Evolutionary conservation across 2,113 vertebrate genomes (phyloP).

Genomic region (Nymphicus hollandicus): DNA sequence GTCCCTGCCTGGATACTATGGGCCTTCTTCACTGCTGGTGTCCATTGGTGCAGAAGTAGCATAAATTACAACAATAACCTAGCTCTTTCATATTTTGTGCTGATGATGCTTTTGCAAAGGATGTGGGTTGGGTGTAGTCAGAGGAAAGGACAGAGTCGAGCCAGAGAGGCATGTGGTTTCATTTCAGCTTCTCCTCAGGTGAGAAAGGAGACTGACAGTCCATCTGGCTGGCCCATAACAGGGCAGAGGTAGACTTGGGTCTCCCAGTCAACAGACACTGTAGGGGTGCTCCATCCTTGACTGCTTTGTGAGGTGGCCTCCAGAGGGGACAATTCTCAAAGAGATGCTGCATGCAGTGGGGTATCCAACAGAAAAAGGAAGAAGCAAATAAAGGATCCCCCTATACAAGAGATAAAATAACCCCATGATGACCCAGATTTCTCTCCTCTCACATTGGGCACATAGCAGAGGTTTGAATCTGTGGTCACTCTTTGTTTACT

Average conservation of each 20-base stretch:
- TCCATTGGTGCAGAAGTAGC: not conserved
- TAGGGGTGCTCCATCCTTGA: not conserved
- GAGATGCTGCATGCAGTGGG: fast-evolving
- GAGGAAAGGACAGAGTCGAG: not conserved
- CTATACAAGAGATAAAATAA: not conserved
- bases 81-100: not conserved
- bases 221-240: not conserved
- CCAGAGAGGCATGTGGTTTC: not conserved
- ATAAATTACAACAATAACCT: not conserved
- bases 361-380: not conserved
- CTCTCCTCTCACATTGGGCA: not conserved
- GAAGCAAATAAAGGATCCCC: not conserved
- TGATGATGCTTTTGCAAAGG: conserved; percentile 27
- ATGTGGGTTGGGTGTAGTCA: conserved; percentile 41
- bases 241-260: not conserved
- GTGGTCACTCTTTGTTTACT: not conserved
- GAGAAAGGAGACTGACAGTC: not conserved
- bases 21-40: not conserved
- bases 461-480: not conserved
- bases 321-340: not conserved
- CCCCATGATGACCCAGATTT: fast-evolving
- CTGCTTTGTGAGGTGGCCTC: not conserved
- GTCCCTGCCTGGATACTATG: not conserved
- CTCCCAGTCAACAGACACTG: not conserved
- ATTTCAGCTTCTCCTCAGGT: not conserved